Evolutionary conservation across 2,888 invertebrate genomes (phyloP).

Genomic region (Xestia ashworthii): DNA sequence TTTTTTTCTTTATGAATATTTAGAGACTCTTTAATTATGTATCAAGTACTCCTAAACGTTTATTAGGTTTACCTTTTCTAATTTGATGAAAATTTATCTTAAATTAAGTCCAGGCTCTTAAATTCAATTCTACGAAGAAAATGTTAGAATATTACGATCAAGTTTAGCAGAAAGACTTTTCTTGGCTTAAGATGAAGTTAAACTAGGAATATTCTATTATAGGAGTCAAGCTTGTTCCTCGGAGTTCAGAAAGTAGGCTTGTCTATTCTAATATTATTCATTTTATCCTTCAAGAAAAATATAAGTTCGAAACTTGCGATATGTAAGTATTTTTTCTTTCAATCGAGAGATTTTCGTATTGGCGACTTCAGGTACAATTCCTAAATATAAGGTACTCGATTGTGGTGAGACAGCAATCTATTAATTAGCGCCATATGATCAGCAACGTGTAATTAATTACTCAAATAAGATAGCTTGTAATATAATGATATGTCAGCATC

Average conservation of each 20-base stretch:
- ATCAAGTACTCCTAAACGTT: conserved; percentile 38
- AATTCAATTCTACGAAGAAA: conserved; percentile 35
- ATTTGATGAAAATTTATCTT: conserved; percentile 38
- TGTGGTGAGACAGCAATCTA: conserved; percentile 22
- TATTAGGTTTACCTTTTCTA: conserved; percentile 35
- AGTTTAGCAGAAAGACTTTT: conserved; percentile 38
- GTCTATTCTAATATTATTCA: conserved; percentile 38
- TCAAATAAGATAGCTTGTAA: conserved; percentile 28
- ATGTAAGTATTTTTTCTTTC: conserved; percentile 16
- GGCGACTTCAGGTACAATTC: neutral
- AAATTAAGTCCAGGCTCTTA: conserved; percentile 34
- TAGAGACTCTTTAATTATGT: conserved; percentile 33
- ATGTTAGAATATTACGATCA: conserved; percentile 40
- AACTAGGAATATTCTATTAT: conserved; percentile 64
- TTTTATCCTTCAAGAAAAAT: conserved; percentile 31
- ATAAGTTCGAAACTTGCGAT: conserved; percentile 23
- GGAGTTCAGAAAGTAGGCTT: conserved; percentile 58
- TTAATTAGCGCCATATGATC: conserved; percentile 46
- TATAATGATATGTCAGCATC: conserved; percentile 33
- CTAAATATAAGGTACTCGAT: conserved; percentile 15
- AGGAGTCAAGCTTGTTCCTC: conserved; percentile 56
- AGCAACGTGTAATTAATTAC: conserved; percentile 38
- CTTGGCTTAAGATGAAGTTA: conserved; percentile 57
- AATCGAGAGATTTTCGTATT: neutral
- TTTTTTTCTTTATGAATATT: conserved; percentile 27